Base-by-base conservation (phyloP, 1,140 invertebrate genomes). In the Ceratoteleas bidentatus region DNA sequence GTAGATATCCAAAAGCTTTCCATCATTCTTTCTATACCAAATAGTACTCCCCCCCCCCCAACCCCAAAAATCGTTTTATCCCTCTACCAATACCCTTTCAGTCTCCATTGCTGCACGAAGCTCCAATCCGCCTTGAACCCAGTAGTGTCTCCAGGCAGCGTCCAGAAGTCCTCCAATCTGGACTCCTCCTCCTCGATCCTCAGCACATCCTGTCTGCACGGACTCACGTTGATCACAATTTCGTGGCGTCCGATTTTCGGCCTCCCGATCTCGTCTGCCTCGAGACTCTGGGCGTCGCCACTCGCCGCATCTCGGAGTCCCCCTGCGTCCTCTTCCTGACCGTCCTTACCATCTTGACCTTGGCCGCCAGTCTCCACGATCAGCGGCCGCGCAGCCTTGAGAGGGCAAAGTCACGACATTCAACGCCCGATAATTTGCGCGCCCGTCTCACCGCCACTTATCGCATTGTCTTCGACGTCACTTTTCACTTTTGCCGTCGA, bases 51-150 rank as follows among this genome's bases (percentile, higher is more conserved):
- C n/a, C n/a, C n/a, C n/a, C n/a, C n/a, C n/a, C n/a, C n/a, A n/a
- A n/a, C n/a, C n/a, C n/a, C n/a, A n/a, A n/a, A n/a, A n/a, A n/a
- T n/a, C n/a, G n/a, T n/a, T n/a, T n/a, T n/a, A n/a, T n/a, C n/a
- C n/a, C n/a, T n/a, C n/a, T n/a, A n/a, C n/a, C n/a, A n/a, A n/a
- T 91, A 94, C 93, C 93, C 92, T 90, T 93, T 93, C 14, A 91
- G 78, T 83, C 94, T 90, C 94, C 94, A 95, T 82, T 94, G 93
- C 89, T 95, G 94, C 43, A 95, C 94, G 87, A 95, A 95, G 85
- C 94, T 95, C 94, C 94, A 95, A 88, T 95, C 94, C 73, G 90
- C 89, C 66, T 88, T 90, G 78, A 91, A 91, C 15, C 88, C 89
- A 36, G 81, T 91, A 43, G 80, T 89, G 76, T 90, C 88, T 32